Evolutionary conservation across 2,888 invertebrate species (phyloP).

Genomic region (Cosmorhoe ocellata): DNA sequence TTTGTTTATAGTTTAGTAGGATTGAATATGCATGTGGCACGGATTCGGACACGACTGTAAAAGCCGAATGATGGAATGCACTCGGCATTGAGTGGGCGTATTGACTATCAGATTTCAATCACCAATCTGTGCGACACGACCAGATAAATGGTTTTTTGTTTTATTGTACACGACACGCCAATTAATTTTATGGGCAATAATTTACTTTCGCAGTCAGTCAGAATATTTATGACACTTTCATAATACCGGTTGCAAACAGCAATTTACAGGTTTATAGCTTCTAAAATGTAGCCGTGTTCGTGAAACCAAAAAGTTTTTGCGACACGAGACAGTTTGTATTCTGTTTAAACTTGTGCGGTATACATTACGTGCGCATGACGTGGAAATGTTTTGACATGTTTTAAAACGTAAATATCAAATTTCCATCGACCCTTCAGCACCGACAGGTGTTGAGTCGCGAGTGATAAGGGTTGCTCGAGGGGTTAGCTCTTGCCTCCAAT

Average conservation of each 20-base stretch:
- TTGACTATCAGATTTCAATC: constrained; percentile 62
- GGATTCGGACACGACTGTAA: constrained; percentile 39
- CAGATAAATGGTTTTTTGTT: constrained; percentile 30
- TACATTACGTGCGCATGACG: constrained; percentile 30
- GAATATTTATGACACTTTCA: constrained; percentile 12
- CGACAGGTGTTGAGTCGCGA: constrained; percentile 54
- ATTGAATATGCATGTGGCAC: constrained; percentile 39
- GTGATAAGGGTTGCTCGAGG: constrained; percentile 55
- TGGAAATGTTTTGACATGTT: constrained; percentile 56
- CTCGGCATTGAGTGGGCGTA: constrained; percentile 62
- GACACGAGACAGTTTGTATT: constrained; percentile 14
- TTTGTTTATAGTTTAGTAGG: constrained; percentile 45
- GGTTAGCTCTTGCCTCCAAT: constrained; percentile 47
- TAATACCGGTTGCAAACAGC: constrained; percentile 11
- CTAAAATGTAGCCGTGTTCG: not conserved
- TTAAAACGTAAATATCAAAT: constrained; percentile 48
- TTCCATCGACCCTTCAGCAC: constrained; percentile 37
- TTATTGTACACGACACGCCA: constrained; percentile 23
- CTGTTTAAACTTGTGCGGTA: constrained; percentile 21
- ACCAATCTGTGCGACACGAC: constrained; percentile 47
- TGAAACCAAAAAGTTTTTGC: constrained; percentile 17
- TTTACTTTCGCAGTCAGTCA: constrained; percentile 14
- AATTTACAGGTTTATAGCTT: not conserved
- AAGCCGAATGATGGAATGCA: constrained; percentile 48
- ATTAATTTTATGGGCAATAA: constrained; percentile 18